These are phyloP conservation scores for Aspidoscelis tigris DNA, from an alignment of 2,113 vertebrate genomes.

Conservation along the genomic window DNA sequence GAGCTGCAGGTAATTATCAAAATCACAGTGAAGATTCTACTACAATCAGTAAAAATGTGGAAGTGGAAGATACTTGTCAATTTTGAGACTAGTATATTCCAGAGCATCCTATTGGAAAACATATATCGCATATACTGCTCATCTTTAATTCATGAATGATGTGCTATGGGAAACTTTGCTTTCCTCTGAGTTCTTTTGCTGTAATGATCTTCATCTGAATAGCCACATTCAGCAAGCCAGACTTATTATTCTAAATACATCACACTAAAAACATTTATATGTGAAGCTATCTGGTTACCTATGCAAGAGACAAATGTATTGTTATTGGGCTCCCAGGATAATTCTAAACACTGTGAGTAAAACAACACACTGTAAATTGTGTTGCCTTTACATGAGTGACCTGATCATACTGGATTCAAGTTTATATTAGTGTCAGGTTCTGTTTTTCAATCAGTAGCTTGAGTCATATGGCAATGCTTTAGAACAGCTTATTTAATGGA, in stretches of 20 bases:
- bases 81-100: background rate
- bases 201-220: slow-evolving; percentile 31
- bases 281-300: slow-evolving; percentile 37
- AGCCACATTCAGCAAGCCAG: slow-evolving; percentile 25
- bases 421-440: slow-evolving; percentile 38
- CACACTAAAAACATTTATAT: slow-evolving; percentile 20
- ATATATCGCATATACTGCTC: slow-evolving; percentile 25
- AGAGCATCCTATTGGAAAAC: background rate
- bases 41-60: background rate
- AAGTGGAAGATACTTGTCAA: background rate
- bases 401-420: slow-evolving; percentile 12
- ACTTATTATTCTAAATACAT: slow-evolving; percentile 23
- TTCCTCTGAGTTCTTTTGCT: slow-evolving; percentile 30
- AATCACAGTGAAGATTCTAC: background rate
- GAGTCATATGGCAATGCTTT: slow-evolving; percentile 5
- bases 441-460: slow-evolving; percentile 14
- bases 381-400: background rate
- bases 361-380: slow-evolving; percentile 10
- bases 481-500: slow-evolving; percentile 22
- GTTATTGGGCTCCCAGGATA: slow-evolving; percentile 14
- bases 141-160: slow-evolving; percentile 36
- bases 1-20: slow-evolving; percentile 7
- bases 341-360: slow-evolving; percentile 26
- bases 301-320: slow-evolving; percentile 32
- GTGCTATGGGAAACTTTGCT: background rate